Evolutionary conservation across 1,140 invertebrate genomes (phyloP).

Genomic region (Agraylea sexmaculata): DNA sequence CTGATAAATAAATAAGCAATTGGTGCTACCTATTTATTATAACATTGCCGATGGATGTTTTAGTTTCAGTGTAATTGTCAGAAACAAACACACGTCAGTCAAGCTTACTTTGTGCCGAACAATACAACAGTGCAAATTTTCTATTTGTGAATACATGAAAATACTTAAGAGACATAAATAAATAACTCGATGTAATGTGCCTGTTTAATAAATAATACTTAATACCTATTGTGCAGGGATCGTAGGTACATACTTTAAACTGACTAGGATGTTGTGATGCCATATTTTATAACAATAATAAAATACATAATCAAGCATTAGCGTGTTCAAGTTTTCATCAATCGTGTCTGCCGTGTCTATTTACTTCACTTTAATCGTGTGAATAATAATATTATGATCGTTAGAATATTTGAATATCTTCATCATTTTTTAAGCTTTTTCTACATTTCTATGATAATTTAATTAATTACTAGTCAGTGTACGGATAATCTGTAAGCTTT

Average conservation of each 20-base stretch:
- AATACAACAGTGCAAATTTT: conserved; percentile 21
- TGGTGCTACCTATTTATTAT: too few relatives aligned
- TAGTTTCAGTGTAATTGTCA: too few relatives aligned
- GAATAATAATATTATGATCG: conserved; percentile 7
- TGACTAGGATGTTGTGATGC: conserved; percentile 8
- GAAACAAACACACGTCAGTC: too few relatives aligned
- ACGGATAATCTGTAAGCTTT: too few relatives aligned
- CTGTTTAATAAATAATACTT: conserved; percentile 20
- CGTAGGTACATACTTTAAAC: conserved; percentile 8
- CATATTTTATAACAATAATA: conserved; percentile 9
- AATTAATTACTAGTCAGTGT: too few relatives aligned
- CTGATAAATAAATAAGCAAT: too few relatives aligned
- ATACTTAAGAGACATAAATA: conserved; percentile 6
- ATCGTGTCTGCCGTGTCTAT: background rate
- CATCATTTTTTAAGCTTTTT: conserved; percentile 10
- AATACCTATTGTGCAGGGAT: conserved; percentile 20
- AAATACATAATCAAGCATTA: background rate
- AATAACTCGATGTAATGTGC: conserved; percentile 21
- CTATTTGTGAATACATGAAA: background rate
- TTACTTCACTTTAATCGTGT: too few relatives aligned
- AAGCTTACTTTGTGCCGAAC: conserved; percentile 21
- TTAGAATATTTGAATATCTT: conserved; percentile 1
- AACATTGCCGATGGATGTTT: too few relatives aligned
- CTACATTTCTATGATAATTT: conserved; percentile 13
- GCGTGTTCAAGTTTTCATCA: background rate